Conservation (phyloP, 1,140 invertebrate genomes). For the Drosophila funebris region DNA sequence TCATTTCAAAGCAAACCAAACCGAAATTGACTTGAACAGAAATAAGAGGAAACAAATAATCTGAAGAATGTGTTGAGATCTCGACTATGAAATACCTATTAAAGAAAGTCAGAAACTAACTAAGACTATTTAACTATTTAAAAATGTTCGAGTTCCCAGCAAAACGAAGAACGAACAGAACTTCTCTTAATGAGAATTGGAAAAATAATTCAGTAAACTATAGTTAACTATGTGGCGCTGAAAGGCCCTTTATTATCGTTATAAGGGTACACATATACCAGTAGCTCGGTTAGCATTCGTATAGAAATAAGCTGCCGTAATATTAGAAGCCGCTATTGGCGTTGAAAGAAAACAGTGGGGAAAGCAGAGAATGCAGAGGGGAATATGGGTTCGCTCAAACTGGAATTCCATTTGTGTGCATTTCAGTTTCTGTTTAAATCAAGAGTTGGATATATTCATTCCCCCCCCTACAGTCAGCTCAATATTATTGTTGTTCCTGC, state of each 20-base stretch:
- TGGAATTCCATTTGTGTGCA: constrained; percentile 79
- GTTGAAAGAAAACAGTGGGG: neutral
- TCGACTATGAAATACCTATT: neutral
- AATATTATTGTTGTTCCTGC: constrained; percentile 11
- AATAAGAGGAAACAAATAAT: constrained; percentile 21
- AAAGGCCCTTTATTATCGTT: neutral
- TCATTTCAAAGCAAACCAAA: constrained; percentile 49
- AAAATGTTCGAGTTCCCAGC: no score
- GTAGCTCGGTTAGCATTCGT: constrained; percentile 8
- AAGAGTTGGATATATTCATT: constrained; percentile 46
- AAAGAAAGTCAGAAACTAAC: neutral
- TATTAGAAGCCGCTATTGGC: constrained; percentile 54
- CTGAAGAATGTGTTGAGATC: neutral
- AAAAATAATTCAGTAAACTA: no score
- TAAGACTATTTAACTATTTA: no score
- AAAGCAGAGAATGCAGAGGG: neutral
- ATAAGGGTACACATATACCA: neutral
- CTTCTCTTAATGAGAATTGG: no score
- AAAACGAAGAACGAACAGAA: no score
- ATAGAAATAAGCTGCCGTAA: constrained; percentile 63
- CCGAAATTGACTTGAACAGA: constrained; percentile 62
- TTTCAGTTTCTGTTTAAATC: constrained; percentile 80
- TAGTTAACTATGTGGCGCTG: no score
- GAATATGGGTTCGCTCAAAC: constrained; percentile 42
- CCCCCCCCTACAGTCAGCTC: neutral